phyloP scores from a whole-genome alignment of 2,113 vertebrate species.

The Ciconia maguari region DNA sequence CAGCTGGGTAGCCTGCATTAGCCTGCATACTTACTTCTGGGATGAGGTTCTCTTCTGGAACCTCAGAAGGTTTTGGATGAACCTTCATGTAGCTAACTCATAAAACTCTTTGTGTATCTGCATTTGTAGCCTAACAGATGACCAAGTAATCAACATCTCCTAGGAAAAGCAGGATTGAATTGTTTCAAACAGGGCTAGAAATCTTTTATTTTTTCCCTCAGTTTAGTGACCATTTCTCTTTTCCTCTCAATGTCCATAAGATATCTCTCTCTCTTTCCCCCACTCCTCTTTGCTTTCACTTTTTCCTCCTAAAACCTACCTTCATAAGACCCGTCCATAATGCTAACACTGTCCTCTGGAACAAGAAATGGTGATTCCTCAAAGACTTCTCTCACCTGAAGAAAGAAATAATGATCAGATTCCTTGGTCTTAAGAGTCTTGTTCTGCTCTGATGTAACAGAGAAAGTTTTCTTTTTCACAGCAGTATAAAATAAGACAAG shows the following conservation, averaged over 20 bases:
- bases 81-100: not conserved
- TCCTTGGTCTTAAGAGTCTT: not conserved
- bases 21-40: not conserved
- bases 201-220: not conserved
- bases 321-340: constrained; percentile 95
- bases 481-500: not conserved
- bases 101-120: not conserved
- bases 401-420: not conserved
- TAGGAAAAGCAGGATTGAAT: not conserved
- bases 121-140: not conserved
- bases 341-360: constrained; percentile 87
- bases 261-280: not conserved
- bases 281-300: not conserved
- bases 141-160: not conserved
- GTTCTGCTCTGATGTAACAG: not conserved
- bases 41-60: not conserved
- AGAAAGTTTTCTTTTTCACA: not conserved
- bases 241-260: not conserved
- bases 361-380: constrained; percentile 93
- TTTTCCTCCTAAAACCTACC: constrained; percentile 69
- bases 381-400: constrained; percentile 88
- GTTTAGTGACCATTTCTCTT: not conserved
- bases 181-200: not conserved
- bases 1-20: not conserved
- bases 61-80: not conserved